phyloP scores from a whole-genome alignment of 2,797 vertebrate genomes.

The Scyliorhinus canicula region DNA sequence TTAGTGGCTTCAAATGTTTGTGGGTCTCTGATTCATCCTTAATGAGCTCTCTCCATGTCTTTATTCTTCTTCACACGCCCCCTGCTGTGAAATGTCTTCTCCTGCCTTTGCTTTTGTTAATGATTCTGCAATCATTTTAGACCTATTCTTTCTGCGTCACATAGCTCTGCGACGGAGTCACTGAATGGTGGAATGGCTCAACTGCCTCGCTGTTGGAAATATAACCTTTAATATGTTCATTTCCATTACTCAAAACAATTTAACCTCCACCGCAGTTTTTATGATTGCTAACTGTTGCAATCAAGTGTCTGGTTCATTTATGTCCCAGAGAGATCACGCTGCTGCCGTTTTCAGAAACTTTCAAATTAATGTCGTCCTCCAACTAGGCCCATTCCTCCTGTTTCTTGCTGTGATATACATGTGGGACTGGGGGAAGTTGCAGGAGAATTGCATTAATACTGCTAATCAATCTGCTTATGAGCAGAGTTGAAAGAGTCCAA shows the following conservation, averaged over 20 bases:
- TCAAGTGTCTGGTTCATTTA: conserved; percentile 65
- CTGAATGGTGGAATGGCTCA: conserved; percentile 60
- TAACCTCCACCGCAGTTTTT: conserved; percentile 75
- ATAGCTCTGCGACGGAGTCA: conserved; percentile 68
- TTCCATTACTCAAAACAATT: conserved; percentile 78
- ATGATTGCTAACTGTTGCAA: conserved; percentile 75
- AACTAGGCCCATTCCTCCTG: neutral
- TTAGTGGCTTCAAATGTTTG: conserved; percentile 76
- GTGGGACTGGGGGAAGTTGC: neutral
- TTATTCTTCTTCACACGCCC: conserved; percentile 68
- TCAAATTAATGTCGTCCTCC: conserved; percentile 17
- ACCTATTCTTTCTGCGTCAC: conserved; percentile 73
- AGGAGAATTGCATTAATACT: conserved; percentile 4
- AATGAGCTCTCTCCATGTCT: conserved; percentile 76
- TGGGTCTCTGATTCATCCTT: conserved; percentile 78
- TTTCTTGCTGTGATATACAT: neutral
- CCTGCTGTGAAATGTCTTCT: conserved; percentile 76
- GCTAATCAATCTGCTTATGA: neutral
- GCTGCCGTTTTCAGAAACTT: conserved; percentile 42
- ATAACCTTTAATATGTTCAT: conserved; percentile 81
- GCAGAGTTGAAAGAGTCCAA: neutral
- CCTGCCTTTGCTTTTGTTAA: conserved; percentile 72
- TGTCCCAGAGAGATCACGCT: conserved; percentile 65
- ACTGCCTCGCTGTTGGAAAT: conserved; percentile 70
- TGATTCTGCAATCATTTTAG: conserved; percentile 72